Evolutionary conservation across 2,113 vertebrate genomes (phyloP), one percentile per base, ranked within the genome.

Genomic region (Cromileptes altivelis): DNA sequence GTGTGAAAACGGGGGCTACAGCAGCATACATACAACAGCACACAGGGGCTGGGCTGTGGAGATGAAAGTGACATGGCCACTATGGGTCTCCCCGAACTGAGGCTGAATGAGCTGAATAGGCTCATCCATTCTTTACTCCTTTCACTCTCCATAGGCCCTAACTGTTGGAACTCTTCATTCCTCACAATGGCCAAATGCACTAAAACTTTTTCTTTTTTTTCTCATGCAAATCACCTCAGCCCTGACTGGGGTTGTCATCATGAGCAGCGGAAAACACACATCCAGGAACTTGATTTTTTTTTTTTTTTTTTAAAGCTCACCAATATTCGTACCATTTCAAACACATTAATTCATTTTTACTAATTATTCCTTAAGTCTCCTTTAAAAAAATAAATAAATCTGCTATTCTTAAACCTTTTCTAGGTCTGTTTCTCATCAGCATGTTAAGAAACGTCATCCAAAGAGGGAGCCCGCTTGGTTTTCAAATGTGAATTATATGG

Each of bases 1-100:
- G 89, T 86, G 93, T 91, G 92, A 89, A 90, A 90, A 75, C 12
- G 70, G 88, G 85, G 74, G 68, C 69, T 49, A 27, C n/a, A 70
- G 77, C 78, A 45, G 75, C 81, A 52, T 4, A 57, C 65, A 42
- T 19, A 60, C 56, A 69, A 23, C 75, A 77, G 55, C 74, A 70
- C 70, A 71, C 67, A 78, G 72, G 75, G 84, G 83, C 95, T 89
- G 92, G 83, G 77, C 94, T 93, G 93, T 76, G 81, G 88, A 98
- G 96, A 98, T 98, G 97, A 98, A 98, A 98, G 97, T 97, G 96
- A 96, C 96, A 96, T 93, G 95, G 94, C 85, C 95, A 96, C 96
- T 96, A 91, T 93, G 94, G 96, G 95, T 97, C 95, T 95, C 88
- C 95, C 94, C 90, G 87, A 88, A 94, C 93, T 89, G 88, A 70